A percentile compares a stretch with the other conserved stretches of the same genome.
Evolutionary conservation across 2,113 vertebrate genomes (phyloP).

Genomic region (Chiloscyllium plagiosum): DNA sequence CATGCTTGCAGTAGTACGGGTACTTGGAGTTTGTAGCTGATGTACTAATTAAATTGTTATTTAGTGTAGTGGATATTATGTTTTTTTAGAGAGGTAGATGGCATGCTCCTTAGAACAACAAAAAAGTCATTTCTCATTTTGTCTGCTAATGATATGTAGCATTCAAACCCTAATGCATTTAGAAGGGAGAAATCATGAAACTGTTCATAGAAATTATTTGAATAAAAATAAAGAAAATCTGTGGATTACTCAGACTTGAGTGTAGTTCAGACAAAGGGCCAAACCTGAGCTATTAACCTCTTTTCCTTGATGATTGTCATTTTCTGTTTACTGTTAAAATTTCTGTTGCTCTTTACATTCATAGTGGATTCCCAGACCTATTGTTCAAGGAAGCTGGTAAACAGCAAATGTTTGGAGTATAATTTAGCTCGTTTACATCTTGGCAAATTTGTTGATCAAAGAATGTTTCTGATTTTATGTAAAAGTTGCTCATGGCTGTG

Average conservation of each 20-base stretch:
- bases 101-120: background rate
- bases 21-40: background rate
- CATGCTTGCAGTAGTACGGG: background rate
- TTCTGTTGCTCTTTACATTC: background rate
- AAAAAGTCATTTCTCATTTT: background rate
- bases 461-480: background rate
- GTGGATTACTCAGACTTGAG: background rate
- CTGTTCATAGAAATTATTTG: background rate
- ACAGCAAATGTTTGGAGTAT: background rate
- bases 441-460: background rate
- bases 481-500: background rate
- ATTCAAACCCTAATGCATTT: background rate
- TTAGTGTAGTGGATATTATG: background rate
- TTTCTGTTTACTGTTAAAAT: background rate
- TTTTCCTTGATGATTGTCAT: background rate
- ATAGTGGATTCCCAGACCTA: background rate
- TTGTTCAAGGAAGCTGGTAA: background rate
- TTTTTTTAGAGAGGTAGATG: background rate
- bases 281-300: background rate
- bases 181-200: background rate
- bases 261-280: background rate
- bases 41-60: background rate
- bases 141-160: background rate
- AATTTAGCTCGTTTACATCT: conserved; percentile 14
- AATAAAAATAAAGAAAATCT: background rate